Percentiles rank a stretch among this genome's conserved stretches.
These are phyloP conservation scores for Epinephelus moara DNA, from an alignment of 2,113 vertebrate species.

Conservation along the genomic window DNA sequence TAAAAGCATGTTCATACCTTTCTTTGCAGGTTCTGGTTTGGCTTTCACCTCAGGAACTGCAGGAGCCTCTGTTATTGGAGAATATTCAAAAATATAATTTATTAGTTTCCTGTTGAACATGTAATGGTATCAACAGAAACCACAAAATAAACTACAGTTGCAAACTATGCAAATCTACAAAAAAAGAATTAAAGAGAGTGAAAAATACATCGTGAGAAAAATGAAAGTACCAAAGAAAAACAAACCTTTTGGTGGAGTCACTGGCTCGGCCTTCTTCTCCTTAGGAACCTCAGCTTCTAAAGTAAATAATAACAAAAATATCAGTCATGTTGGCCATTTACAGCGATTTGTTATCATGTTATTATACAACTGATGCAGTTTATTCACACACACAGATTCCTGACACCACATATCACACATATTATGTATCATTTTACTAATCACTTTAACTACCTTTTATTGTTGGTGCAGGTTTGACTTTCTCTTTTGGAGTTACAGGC, in stretches of 20 bases:
- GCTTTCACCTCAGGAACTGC: slow-evolving; percentile 13
- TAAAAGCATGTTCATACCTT: slow-evolving; percentile 31
- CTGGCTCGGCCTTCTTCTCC: slow-evolving; percentile 55
- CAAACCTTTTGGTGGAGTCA: slow-evolving; percentile 58
- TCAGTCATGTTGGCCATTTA: not conserved
- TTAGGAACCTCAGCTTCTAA: slow-evolving; percentile 48
- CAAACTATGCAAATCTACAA: too few species aligned
- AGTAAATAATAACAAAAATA: not conserved
- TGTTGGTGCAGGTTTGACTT: slow-evolving; percentile 50
- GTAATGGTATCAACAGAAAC: too few species aligned
- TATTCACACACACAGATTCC: not conserved
- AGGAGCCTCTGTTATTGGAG: not conserved
- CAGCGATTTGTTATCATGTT: not conserved
- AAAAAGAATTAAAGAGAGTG: too few species aligned
- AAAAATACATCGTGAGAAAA: too few species aligned
- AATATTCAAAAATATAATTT: not conserved
- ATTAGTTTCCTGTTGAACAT: not conserved
- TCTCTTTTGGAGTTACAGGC: slow-evolving; percentile 59
- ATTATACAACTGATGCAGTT: not conserved
- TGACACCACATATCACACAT: not conserved
- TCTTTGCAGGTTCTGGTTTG: slow-evolving; percentile 44
- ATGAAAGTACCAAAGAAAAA: not conserved
- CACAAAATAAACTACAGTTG: too few species aligned
- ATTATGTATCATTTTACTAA: not conserved
- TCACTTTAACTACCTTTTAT: slow-evolving; percentile 58